phyloP scores from a whole-genome alignment of 2,888 invertebrate genomes.

The Psylliodes chrysocephalus region DNA sequence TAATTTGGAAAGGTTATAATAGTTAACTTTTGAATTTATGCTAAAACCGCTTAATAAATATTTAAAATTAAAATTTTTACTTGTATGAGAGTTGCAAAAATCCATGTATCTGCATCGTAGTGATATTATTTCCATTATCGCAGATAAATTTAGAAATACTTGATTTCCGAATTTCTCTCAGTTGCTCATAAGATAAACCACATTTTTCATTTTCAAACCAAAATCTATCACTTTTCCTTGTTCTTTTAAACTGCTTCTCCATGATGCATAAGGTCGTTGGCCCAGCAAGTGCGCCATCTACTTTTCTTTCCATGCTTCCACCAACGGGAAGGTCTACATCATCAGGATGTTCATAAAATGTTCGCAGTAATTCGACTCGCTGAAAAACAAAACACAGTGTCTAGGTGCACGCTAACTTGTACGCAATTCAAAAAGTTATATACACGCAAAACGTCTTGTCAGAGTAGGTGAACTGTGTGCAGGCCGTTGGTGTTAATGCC shows the following conservation, averaged over 20 bases:
- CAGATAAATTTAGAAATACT: slow-evolving; percentile 82
- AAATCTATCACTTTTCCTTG: slow-evolving; percentile 84
- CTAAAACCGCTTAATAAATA: no score
- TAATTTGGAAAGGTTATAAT: no score
- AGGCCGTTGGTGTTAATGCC: no score
- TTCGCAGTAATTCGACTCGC: slow-evolving; percentile 72
- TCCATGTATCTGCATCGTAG: slow-evolving; percentile 72
- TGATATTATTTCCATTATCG: slow-evolving; percentile 78
- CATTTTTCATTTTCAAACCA: slow-evolving; percentile 79
- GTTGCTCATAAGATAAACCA: slow-evolving; percentile 79
- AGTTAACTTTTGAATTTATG: no score
- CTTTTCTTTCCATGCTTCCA: slow-evolving; percentile 79
- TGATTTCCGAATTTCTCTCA: slow-evolving; percentile 78
- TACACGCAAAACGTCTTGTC: no score
- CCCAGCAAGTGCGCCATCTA: slow-evolving; percentile 80
- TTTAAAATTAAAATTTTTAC: slow-evolving; percentile 61
- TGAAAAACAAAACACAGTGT: no score
- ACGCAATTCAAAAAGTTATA: no score
- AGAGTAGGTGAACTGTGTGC: no score
- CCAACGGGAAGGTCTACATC: slow-evolving; percentile 89
- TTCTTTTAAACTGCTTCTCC: slow-evolving; percentile 85
- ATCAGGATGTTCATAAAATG: slow-evolving; percentile 75
- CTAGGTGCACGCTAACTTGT: no score
- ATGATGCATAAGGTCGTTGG: slow-evolving; percentile 89
- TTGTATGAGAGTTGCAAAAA: slow-evolving; percentile 74